Evolutionary conservation across 2,113 vertebrate species (phyloP).

Genomic region (Procapra przewalskii): DNA sequence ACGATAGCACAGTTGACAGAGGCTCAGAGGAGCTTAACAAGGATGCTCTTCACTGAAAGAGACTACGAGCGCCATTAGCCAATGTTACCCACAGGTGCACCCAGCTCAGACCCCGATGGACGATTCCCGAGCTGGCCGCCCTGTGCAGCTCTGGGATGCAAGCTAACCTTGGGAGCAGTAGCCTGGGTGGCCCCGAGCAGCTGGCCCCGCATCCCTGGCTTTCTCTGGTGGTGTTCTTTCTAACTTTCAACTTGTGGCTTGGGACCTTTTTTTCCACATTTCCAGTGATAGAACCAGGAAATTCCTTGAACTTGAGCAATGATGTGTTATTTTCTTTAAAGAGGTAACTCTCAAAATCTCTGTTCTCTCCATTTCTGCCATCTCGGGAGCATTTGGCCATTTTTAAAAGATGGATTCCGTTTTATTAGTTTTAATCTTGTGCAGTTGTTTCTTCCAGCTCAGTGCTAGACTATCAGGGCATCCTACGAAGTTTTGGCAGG

Average conservation of each 20-base stretch:
- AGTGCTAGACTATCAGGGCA: not conserved
- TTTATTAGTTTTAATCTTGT: not conserved
- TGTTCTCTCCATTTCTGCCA: not conserved
- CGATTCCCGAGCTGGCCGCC: not conserved
- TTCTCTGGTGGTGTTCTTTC: not conserved
- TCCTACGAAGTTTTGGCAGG: not conserved
- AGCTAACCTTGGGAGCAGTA: rapidly evolving
- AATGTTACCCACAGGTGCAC: rapidly evolving
- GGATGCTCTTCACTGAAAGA: not conserved
- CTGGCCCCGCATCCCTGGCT: not conserved
- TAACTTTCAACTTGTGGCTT: not conserved
- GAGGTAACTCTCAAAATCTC: not conserved
- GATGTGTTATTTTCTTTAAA: rapidly evolving
- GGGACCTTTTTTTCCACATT: not conserved
- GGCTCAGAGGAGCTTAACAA: not conserved
- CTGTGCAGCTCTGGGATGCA: rapidly evolving
- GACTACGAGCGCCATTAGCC: not conserved
- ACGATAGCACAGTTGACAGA: rapidly evolving
- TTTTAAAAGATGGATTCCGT: not conserved
- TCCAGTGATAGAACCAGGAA: not conserved
- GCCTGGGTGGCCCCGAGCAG: not conserved
- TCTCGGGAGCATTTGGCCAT: not conserved
- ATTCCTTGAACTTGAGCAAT: rapidly evolving
- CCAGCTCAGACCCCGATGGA: rapidly evolving
- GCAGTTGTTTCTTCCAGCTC: not conserved